A percentile compares a stretch with the other conserved stretches of the same genome.
These are phyloP conservation scores for Gallinago jamesoni DNA, from an alignment of 2,113 vertebrate genomes.

Conservation along the genomic window DNA sequence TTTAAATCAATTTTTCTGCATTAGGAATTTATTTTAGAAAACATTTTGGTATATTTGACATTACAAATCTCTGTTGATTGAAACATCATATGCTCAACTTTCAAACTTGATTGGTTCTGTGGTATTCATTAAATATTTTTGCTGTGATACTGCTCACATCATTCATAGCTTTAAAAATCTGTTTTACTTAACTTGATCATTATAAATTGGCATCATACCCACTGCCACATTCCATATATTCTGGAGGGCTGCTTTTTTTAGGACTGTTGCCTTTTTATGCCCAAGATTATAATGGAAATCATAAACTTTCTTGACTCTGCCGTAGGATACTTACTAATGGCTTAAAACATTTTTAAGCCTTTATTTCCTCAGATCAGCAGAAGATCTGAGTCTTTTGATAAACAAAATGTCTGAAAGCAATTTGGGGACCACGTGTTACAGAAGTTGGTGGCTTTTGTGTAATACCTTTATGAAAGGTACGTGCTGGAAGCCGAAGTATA, in stretches of 20 bases:
- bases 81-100: slow-evolving; percentile 69
- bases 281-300: slow-evolving; percentile 46
- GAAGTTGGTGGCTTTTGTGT: slow-evolving; percentile 62
- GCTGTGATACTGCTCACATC: slow-evolving; percentile 56
- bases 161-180: slow-evolving; percentile 64
- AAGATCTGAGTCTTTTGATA: slow-evolving; percentile 71
- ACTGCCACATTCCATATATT: slow-evolving; percentile 64
- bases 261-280: slow-evolving; percentile 68
- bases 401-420: slow-evolving; percentile 62
- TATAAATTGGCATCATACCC: slow-evolving; percentile 35
- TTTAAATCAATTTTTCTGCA: slow-evolving; percentile 64
- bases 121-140: slow-evolving; percentile 68
- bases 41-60: slow-evolving; percentile 51
- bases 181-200: slow-evolving; percentile 54
- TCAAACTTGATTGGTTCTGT: slow-evolving; percentile 56
- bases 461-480: slow-evolving; percentile 67
- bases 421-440: slow-evolving; percentile 69
- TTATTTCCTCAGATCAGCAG: slow-evolving; percentile 62
- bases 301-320: slow-evolving; percentile 46
- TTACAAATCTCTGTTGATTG: slow-evolving; percentile 49
- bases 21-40: slow-evolving; percentile 73
- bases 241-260: slow-evolving; percentile 71
- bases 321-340: slow-evolving; percentile 39
- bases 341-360: slow-evolving; percentile 77
- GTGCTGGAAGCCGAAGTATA: slow-evolving; percentile 63